Percentiles rank a stretch among this genome's conserved stretches.
phyloP scores from a whole-genome alignment of 2,888 invertebrate species.

The Chymomyza amoena region DNA sequence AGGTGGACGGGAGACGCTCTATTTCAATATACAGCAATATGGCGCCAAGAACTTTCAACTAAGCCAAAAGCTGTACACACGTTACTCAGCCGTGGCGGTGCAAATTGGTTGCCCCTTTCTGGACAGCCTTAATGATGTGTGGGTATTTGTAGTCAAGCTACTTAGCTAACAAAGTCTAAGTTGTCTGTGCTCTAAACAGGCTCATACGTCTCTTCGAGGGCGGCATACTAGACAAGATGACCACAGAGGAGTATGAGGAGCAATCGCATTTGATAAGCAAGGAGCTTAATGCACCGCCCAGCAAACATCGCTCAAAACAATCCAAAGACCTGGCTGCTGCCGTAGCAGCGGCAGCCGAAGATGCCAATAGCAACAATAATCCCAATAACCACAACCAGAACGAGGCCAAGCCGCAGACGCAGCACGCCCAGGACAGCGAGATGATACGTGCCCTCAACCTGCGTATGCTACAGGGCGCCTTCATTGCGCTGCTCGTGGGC shows the following conservation, averaged over 20 bases:
- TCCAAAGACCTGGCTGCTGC: conserved; percentile 40
- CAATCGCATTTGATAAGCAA: conserved; percentile 81
- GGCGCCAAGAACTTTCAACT: conserved; percentile 83
- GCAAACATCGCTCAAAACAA: conserved; percentile 34
- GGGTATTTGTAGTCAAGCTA: conserved; percentile 49
- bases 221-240: conserved; percentile 87
- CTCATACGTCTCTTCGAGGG: conserved; percentile 87
- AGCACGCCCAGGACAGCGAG: conserved; percentile 46
- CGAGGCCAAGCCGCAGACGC: conserved; percentile 38
- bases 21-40: conserved; percentile 87
- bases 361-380: conserved; percentile 54
- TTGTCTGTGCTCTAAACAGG: conserved; percentile 76
- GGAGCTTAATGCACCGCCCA: conserved; percentile 39
- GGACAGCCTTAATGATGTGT: conserved; percentile 87
- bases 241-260: conserved; percentile 86
- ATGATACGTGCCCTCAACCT: conserved; percentile 83
- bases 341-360: conserved; percentile 50
- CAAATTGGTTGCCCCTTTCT: conserved; percentile 88
- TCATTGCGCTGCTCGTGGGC: conserved; percentile 85
- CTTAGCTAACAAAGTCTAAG: neutral
- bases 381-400: conserved; percentile 33
- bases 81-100: conserved; percentile 88
- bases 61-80: conserved; percentile 87
- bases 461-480: conserved; percentile 86
- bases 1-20: conserved; percentile 87